Evolutionary conservation across 1,140 invertebrate species (phyloP).

Genomic region (Drosophila nasuta): DNA sequence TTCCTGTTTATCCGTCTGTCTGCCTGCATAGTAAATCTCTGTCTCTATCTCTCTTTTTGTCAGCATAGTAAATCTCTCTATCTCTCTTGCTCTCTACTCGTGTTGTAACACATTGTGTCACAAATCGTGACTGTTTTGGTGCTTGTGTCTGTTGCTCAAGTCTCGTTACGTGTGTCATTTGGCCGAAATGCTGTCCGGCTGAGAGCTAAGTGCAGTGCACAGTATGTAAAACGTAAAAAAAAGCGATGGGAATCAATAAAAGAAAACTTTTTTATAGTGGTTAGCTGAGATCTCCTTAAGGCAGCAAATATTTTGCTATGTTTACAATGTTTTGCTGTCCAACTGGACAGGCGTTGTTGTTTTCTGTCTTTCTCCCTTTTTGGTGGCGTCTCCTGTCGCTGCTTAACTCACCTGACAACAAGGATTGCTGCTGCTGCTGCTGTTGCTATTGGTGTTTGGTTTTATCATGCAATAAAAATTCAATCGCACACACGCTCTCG

Average conservation of each 20-base stretch:
- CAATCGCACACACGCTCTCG: constrained; percentile 59
- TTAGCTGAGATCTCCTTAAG: constrained; percentile 71
- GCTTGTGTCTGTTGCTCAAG: constrained; percentile 13
- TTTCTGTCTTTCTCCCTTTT: neutral
- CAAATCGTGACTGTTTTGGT: constrained; percentile 7
- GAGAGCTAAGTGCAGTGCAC: neutral
- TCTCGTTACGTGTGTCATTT: constrained; percentile 71
- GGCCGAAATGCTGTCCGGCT: constrained; percentile 66
- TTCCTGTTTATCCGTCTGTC: neutral
- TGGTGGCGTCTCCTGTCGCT: constrained; percentile 8
- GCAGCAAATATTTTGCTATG: constrained; percentile 79
- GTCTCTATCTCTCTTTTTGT: neutral
- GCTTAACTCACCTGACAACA: constrained; percentile 31
- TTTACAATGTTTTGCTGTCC: constrained; percentile 68
- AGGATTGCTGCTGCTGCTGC: constrained; percentile 18
- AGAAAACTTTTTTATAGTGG: constrained; percentile 49
- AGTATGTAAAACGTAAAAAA: constrained; percentile 37
- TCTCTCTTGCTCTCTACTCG: neutral
- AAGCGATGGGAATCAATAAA: constrained; percentile 68
- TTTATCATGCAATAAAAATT: constrained; percentile 81
- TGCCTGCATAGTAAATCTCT: constrained; percentile 13
- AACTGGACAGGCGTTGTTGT: neutral
- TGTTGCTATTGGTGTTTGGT: constrained; percentile 42
- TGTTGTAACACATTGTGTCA: constrained; percentile 15
- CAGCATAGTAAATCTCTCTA: constrained; percentile 17